A percentile compares a stretch with the other conserved stretches of the same genome.
phyloP scores from a whole-genome alignment of 1,140 invertebrate genomes.

The Listronotus bonariensis region DNA sequence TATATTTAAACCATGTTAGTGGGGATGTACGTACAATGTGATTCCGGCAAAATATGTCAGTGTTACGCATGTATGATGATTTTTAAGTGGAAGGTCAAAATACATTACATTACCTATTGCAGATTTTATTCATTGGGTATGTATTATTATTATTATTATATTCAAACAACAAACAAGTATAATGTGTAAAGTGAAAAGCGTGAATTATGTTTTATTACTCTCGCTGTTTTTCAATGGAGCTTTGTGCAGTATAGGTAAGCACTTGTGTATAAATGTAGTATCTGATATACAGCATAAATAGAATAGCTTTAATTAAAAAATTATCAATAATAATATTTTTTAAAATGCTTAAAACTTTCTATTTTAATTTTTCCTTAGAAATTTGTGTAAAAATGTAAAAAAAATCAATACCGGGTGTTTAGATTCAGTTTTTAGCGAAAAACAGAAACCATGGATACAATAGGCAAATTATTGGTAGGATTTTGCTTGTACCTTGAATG shows the following conservation, averaged over 20 bases:
- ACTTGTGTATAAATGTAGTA: background rate
- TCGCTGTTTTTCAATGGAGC: slow-evolving; percentile 6
- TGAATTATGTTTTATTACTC: slow-evolving; percentile 23
- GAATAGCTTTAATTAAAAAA: too few species aligned
- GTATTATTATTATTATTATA: slow-evolving; percentile 33
- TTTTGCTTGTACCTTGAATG: too few species aligned
- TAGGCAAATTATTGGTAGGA: too few species aligned
- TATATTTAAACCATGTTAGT: slow-evolving; percentile 1
- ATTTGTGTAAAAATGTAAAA: too few species aligned
- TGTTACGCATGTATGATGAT: slow-evolving; percentile 49
- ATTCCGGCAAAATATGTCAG: slow-evolving; percentile 17
- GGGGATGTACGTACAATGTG: slow-evolving; percentile 17
- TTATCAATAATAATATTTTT: too few species aligned
- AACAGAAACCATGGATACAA: too few species aligned
- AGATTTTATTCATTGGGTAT: slow-evolving; percentile 37
- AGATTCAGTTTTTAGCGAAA: too few species aligned
- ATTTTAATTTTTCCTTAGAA: too few species aligned
- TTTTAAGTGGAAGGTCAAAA: slow-evolving; percentile 47
- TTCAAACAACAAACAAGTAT: slow-evolving; percentile 20
- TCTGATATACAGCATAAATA: too few species aligned
- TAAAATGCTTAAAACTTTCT: too few species aligned
- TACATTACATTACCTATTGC: slow-evolving; percentile 36
- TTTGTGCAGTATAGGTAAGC: slow-evolving; percentile 30
- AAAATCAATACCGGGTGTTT: too few species aligned
- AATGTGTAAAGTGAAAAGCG: slow-evolving; percentile 32